phyloP scores from a whole-genome alignment of 2,113 vertebrate species.

The Ardeotis arabs region DNA sequence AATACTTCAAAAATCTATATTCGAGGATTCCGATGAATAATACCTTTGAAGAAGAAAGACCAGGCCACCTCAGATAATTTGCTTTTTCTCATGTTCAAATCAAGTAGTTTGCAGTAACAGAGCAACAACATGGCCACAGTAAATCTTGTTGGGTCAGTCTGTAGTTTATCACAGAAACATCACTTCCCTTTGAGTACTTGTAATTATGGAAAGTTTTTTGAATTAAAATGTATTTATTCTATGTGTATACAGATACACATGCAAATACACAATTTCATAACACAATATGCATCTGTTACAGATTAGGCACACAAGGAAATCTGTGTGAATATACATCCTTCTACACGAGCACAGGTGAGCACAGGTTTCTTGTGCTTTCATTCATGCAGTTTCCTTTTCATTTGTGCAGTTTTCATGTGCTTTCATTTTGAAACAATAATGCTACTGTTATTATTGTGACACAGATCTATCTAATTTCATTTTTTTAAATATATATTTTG shows the following conservation, averaged over 20 bases:
- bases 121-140: neutral
- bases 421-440: neutral
- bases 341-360: neutral
- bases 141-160: neutral
- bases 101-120: neutral
- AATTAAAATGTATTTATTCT: neutral
- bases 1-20: neutral
- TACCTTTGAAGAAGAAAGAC: neutral
- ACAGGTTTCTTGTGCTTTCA: neutral
- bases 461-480: neutral
- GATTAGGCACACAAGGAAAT: neutral
- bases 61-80: neutral
- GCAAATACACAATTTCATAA: neutral
- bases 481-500: neutral
- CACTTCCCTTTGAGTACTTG: neutral
- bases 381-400: neutral
- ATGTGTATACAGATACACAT: neutral
- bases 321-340: neutral
- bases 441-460: neutral
- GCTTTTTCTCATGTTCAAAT: neutral
- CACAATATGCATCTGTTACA: accelerated
- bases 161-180: neutral
- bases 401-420: neutral
- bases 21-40: neutral
- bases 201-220: neutral